phyloP scores from a whole-genome alignment of 2,888 invertebrate species.

The Drosophila borborema region DNA sequence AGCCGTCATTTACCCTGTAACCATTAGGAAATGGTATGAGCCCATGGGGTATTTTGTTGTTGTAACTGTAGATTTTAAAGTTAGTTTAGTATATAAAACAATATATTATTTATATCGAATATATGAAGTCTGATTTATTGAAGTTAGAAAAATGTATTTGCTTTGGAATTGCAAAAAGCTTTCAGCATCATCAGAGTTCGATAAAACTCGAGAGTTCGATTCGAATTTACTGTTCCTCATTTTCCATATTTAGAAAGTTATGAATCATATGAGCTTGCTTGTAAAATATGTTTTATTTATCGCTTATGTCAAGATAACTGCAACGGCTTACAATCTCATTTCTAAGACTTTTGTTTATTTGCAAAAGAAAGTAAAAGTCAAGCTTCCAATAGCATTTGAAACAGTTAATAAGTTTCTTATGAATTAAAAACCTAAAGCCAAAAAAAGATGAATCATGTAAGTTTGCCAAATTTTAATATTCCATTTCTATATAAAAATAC shows the following conservation, averaged over 20 bases:
- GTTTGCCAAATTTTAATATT: background rate
- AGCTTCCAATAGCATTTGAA: background rate
- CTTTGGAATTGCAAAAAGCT: background rate
- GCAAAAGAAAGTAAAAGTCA: background rate
- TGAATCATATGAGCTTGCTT: too few species aligned
- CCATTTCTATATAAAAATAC: background rate
- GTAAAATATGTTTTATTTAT: too few species aligned
- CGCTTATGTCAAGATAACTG: too few species aligned
- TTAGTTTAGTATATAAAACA: too few species aligned
- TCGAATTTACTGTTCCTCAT: too few species aligned
- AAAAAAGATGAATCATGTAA: too few species aligned
- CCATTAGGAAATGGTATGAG: background rate
- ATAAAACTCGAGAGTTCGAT: too few species aligned
- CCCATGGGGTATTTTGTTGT: background rate
- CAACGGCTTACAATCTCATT: too few species aligned
- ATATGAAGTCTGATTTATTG: background rate
- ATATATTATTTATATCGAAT: background rate
- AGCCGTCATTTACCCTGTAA: slow-evolving; percentile 27
- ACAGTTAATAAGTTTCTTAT: background rate
- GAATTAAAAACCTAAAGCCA: too few species aligned
- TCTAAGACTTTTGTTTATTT: background rate
- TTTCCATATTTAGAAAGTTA: too few species aligned
- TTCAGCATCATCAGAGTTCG: too few species aligned
- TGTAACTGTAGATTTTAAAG: background rate
- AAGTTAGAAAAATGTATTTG: background rate